These are phyloP conservation scores for Augochlorella aurata DNA, from an alignment of 2,888 invertebrate genomes.

Conservation along the genomic window DNA sequence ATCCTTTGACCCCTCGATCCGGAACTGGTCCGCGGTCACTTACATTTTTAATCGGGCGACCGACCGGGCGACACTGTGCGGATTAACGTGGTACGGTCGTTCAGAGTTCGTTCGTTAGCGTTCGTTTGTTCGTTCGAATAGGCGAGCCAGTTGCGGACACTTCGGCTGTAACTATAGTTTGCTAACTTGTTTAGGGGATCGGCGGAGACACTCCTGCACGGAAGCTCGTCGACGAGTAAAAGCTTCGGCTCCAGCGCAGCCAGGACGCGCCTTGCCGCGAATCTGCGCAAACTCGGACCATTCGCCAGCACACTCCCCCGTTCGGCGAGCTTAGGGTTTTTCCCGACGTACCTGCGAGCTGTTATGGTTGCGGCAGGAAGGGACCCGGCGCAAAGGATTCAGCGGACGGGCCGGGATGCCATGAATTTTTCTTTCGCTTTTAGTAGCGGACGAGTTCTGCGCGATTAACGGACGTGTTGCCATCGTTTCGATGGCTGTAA, in stretches of 20 bases:
- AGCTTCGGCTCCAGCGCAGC: slow-evolving; percentile 42
- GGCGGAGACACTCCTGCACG: slow-evolving; percentile 49
- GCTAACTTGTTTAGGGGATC: slow-evolving; percentile 5
- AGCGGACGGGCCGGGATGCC: too few relatives aligned
- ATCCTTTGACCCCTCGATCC: slow-evolving; percentile 8
- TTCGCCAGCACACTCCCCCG: slow-evolving; percentile 23
- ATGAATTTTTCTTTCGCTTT: too few relatives aligned
- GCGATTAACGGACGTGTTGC: too few relatives aligned
- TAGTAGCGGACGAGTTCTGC: too few relatives aligned
- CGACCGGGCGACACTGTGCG: not conserved
- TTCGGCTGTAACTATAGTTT: not conserved
- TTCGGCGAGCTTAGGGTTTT: slow-evolving; percentile 33
- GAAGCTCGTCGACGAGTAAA: slow-evolving; percentile 65
- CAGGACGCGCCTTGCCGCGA: slow-evolving; percentile 69
- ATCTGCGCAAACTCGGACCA: slow-evolving; percentile 71
- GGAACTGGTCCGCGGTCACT: slow-evolving; percentile 24
- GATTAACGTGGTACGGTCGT: not conserved
- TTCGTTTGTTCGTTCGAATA: too few relatives aligned
- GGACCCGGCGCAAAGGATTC: not conserved
- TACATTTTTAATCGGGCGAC: slow-evolving; percentile 48
- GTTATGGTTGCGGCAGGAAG: not conserved
- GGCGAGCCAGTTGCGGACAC: slow-evolving; percentile 7
- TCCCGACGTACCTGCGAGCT: not conserved
- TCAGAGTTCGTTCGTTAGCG: not conserved
- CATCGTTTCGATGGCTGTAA: too few relatives aligned